phyloP scores from a whole-genome alignment of 2,113 vertebrate genomes.

The Rhinoderma darwinii region DNA sequence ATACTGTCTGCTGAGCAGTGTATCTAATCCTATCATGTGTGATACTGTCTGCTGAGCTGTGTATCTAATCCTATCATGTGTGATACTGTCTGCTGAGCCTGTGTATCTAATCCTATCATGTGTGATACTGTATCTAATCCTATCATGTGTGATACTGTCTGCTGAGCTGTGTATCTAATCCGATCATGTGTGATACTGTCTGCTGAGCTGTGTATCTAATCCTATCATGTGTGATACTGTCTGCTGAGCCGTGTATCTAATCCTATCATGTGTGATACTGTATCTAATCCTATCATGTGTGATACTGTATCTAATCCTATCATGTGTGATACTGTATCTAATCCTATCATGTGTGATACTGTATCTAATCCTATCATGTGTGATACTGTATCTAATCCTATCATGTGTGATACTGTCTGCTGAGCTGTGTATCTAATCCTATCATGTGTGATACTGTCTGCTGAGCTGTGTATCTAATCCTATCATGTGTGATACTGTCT shows the following conservation, averaged over 20 bases:
- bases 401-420: neutral
- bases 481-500: too few relatives aligned
- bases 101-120: too few relatives aligned
- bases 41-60: neutral
- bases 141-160: too few relatives aligned
- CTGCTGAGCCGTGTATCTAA: too few relatives aligned
- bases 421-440: neutral
- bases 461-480: neutral
- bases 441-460: neutral
- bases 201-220: neutral
- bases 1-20: too few relatives aligned
- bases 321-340: neutral
- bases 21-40: too few relatives aligned
- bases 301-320: too few relatives aligned
- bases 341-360: neutral
- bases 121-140: neutral
- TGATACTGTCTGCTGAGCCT: too few relatives aligned
- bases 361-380: neutral
- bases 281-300: neutral
- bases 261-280: too few relatives aligned
- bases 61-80: neutral
- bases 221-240: too few relatives aligned
- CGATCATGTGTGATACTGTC: too few relatives aligned
- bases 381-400: neutral
- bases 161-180: too few relatives aligned